A percentile compares a stretch with the other conserved stretches of the same genome.
phyloP scores from a whole-genome alignment of 2,888 invertebrate genomes.

The Parnassius glacialis region DNA sequence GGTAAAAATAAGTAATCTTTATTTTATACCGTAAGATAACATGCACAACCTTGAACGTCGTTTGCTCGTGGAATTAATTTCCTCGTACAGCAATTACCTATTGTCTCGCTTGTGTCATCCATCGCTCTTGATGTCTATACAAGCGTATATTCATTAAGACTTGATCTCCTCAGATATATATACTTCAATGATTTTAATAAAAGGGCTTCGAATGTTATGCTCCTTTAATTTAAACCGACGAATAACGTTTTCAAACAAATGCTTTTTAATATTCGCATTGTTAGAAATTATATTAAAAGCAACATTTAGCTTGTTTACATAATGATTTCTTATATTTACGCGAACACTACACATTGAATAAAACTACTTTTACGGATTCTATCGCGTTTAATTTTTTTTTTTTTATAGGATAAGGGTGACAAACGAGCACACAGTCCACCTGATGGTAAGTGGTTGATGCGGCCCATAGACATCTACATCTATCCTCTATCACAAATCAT shows the following conservation, averaged over 20 bases:
- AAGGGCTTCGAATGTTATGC: slow-evolving; percentile 3
- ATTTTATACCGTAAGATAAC: slow-evolving; percentile 19
- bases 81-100: slow-evolving; percentile 43
- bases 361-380: no score
- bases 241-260: slow-evolving; percentile 4
- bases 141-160: background rate
- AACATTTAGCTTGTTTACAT: background rate
- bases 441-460: no score
- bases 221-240: slow-evolving; percentile 1
- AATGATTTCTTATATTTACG: no score
- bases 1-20: slow-evolving; percentile 10
- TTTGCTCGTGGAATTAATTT: slow-evolving; percentile 40
- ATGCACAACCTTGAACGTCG: slow-evolving; percentile 20
- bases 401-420: no score
- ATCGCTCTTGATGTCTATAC: slow-evolving; percentile 8
- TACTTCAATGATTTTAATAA: slow-evolving; percentile 14
- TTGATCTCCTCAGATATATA: slow-evolving; percentile 7
- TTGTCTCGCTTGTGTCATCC: slow-evolving; percentile 35
- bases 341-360: no score
- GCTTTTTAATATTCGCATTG: slow-evolving; percentile 1
- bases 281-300: slow-evolving; percentile 6
- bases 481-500: no score
- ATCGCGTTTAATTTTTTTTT: no score
- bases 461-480: no score
- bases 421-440: no score